Percentiles rank a stretch among this genome's conserved stretches.
Evolutionary conservation across 2,888 invertebrate species (phyloP).

Genomic region (Peribatodes rhomboidaria): DNA sequence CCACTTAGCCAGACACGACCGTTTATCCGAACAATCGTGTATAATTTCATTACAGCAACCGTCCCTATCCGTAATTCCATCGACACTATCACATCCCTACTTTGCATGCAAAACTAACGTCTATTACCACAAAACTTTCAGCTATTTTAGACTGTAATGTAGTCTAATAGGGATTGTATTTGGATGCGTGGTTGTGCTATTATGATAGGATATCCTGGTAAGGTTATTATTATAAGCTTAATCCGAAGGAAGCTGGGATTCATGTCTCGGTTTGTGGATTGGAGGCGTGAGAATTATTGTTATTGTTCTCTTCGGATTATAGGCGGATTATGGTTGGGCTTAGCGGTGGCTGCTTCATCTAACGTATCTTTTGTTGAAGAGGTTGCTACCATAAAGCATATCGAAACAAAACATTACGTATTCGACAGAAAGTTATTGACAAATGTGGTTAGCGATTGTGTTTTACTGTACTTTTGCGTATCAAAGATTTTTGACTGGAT

Average conservation of each 20-base stretch:
- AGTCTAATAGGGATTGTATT: slow-evolving; percentile 8
- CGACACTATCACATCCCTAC: slow-evolving; percentile 57
- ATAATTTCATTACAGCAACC: slow-evolving; percentile 58
- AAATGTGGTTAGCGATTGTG: too few relatives aligned
- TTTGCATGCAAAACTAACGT: slow-evolving; percentile 68
- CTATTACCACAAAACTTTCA: slow-evolving; percentile 29
- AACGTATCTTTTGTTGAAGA: background rate
- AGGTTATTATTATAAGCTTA: slow-evolving; percentile 60
- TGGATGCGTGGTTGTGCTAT: slow-evolving; percentile 14
- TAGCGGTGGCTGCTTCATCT: slow-evolving; percentile 25
- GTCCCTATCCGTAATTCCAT: slow-evolving; percentile 46
- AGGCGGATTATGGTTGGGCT: slow-evolving; percentile 24
- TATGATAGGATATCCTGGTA: slow-evolving; percentile 52
- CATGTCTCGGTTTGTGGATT: slow-evolving; percentile 50
- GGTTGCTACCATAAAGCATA: background rate
- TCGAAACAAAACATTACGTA: background rate
- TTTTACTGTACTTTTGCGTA: too few relatives aligned
- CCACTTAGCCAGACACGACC: slow-evolving; percentile 14
- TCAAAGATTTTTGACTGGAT: too few relatives aligned
- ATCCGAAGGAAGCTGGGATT: slow-evolving; percentile 59
- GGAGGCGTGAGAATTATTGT: slow-evolving; percentile 46
- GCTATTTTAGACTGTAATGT: slow-evolving; percentile 3
- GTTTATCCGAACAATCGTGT: slow-evolving; percentile 63
- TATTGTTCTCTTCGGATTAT: slow-evolving; percentile 45
- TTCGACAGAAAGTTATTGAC: background rate